A percentile compares a stretch with the other conserved stretches of the same genome.
phyloP scores from a whole-genome alignment of 2,113 vertebrate genomes.

The Scartelaos histophorus region DNA sequence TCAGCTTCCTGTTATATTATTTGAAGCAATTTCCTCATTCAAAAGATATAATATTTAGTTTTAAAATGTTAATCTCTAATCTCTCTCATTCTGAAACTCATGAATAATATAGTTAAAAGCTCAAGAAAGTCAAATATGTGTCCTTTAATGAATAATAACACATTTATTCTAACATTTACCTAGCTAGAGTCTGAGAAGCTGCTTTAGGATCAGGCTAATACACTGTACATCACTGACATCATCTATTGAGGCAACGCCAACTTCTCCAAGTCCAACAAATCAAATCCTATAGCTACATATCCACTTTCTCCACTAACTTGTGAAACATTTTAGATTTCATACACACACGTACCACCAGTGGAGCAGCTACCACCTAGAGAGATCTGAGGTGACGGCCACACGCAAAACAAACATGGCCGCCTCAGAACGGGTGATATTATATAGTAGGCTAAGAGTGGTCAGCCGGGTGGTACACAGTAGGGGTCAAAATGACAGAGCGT shows the following conservation, averaged over 20 bases:
- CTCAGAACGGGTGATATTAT: conserved; percentile 34
- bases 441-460: conserved; percentile 37
- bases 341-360: conserved; percentile 32
- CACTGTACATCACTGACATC: not conserved
- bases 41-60: too few species aligned
- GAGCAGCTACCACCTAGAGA: conserved; percentile 59
- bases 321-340: conserved; percentile 40
- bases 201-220: not conserved
- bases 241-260: conserved; percentile 20
- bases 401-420: conserved; percentile 54
- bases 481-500: conserved; percentile 70
- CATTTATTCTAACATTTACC: not conserved
- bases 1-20: too few species aligned
- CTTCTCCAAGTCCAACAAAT: conserved; percentile 23
- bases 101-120: too few species aligned
- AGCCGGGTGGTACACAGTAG: conserved; percentile 39
- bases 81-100: too few species aligned
- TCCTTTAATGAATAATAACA: too few species aligned
- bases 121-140: too few species aligned
- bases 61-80: too few species aligned
- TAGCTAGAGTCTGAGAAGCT: not conserved
- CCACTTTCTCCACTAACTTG: conserved; percentile 46
- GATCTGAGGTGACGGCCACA: conserved; percentile 68
- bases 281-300: conserved; percentile 18
- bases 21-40: too few species aligned